Conservation (phyloP, 1,140 invertebrate genomes). For the Zaprionus kolodkinae region DNA sequence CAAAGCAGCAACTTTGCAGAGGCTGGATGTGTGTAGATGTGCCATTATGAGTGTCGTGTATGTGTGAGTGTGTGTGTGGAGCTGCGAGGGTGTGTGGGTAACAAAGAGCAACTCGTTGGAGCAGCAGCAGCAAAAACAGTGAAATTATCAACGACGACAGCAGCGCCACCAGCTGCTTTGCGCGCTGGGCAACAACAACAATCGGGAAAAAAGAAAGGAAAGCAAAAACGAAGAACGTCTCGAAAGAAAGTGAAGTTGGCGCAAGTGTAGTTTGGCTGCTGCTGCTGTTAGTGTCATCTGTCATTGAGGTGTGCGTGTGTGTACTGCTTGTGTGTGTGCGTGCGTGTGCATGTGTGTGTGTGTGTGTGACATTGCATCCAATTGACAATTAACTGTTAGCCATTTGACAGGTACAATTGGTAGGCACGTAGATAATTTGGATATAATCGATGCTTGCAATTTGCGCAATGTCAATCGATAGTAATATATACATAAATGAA, state of each 20-base stretch:
- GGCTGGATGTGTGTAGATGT: constrained; percentile 1
- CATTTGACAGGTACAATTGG: constrained; percentile 7
- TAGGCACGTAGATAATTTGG: constrained; percentile 29
- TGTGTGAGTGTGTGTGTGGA: constrained; percentile 2
- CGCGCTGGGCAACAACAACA: constrained; percentile 32
- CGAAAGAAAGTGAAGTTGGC: constrained; percentile 72
- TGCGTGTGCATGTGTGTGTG: constrained; percentile 8
- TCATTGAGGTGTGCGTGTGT: neutral
- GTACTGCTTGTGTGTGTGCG: neutral
- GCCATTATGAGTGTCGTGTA: neutral
- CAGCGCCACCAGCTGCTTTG: constrained; percentile 25
- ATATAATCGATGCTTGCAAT: constrained; percentile 5
- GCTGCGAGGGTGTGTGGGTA: constrained; percentile 21
- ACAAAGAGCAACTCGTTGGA: constrained; percentile 47
- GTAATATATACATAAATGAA: neutral
- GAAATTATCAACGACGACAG: constrained; percentile 29
- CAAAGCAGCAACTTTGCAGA: constrained; percentile 25
- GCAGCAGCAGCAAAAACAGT: constrained; percentile 23
- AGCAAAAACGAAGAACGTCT: constrained; percentile 73
- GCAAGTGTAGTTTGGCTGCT: constrained; percentile 25
- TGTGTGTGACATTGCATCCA: constrained; percentile 28
- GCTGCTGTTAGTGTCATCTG: constrained; percentile 9
- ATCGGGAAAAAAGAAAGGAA: constrained; percentile 53
- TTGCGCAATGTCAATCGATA: constrained; percentile 6
- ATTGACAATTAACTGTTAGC: constrained; percentile 12